Percentiles rank a stretch among this genome's conserved stretches.
Conservation (phyloP, 2,797 vertebrate genomes). For the Molossus alvarezi region DNA sequence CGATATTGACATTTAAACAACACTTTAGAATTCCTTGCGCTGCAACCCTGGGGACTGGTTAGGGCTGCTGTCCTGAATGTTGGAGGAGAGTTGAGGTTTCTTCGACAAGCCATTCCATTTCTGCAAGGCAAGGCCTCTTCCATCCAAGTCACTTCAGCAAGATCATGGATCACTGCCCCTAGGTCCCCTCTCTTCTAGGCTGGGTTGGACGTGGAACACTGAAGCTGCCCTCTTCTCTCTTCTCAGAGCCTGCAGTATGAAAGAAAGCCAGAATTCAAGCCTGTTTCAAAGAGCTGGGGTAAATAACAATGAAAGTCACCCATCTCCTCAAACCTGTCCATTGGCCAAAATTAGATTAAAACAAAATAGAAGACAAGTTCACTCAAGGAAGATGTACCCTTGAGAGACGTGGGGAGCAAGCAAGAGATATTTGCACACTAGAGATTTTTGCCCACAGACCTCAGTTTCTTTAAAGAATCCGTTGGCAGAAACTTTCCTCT, state of each 20-base stretch:
- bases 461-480: neutral
- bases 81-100: neutral
- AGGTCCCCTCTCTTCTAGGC: neutral
- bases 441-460: accelerated
- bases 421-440: neutral
- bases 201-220: neutral
- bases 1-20: neutral
- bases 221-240: neutral
- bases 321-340: neutral
- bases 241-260: neutral
- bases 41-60: neutral
- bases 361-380: neutral
- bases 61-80: too few species aligned
- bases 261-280: neutral
- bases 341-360: neutral
- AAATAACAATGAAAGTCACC: neutral
- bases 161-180: accelerated
- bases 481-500: neutral
- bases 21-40: neutral
- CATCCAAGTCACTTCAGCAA: neutral
- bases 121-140: neutral
- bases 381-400: neutral
- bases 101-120: neutral
- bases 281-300: neutral
- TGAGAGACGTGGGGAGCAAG: neutral